Percentiles rank a stretch among this genome's conserved stretches.
These are phyloP conservation scores for Melanaphis sacchari DNA, from an alignment of 1,140 invertebrate genomes.

Conservation along the genomic window DNA sequence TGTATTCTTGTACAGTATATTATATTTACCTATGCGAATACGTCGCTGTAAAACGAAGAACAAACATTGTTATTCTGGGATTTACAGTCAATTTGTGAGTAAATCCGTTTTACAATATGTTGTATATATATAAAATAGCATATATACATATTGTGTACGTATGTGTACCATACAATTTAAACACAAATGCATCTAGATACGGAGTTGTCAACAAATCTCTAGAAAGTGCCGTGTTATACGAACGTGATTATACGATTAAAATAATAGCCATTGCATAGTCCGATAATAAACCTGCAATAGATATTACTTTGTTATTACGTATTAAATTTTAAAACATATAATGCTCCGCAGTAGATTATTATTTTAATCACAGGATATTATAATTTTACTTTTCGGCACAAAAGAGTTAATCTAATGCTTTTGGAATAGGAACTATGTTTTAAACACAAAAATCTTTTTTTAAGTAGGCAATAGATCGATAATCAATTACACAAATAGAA, in stretches of 20 bases:
- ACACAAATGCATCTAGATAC: not conserved
- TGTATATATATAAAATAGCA: not conserved
- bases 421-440: not conserved
- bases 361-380: too few relatives aligned
- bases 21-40: not conserved
- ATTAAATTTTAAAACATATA: not conserved
- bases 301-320: too few relatives aligned
- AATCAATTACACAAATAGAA: not conserved
- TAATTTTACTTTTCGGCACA: not conserved
- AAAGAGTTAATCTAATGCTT: not conserved
- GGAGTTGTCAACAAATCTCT: not conserved
- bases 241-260: not conserved
- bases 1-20: not conserved
- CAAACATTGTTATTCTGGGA: not conserved
- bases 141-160: not conserved
- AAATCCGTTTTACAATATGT: not conserved
- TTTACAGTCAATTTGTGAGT: not conserved
- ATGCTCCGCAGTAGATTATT: not conserved
- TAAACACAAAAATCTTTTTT: too few relatives aligned
- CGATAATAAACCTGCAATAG: not conserved
- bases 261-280: not conserved
- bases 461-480: not conserved
- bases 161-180: not conserved
- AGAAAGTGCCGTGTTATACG: not conserved
- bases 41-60: not conserved